Conservation (phyloP, 2,888 invertebrate species). For the Blera fallax region DNA sequence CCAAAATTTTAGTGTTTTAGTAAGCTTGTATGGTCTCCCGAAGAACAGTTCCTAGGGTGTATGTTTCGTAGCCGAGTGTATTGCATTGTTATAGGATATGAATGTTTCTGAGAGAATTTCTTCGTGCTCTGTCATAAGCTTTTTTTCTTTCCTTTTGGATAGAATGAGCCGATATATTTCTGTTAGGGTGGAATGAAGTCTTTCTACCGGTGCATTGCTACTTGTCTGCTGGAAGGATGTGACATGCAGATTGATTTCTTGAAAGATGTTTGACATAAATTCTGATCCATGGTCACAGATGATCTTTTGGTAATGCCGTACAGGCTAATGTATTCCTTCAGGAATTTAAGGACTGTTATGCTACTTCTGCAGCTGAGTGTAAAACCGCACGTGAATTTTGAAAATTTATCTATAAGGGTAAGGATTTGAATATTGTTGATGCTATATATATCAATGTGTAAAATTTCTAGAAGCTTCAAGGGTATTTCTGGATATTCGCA, state of each 20-base stretch:
- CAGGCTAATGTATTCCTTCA: constrained; percentile 9
- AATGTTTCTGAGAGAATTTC: constrained; percentile 51
- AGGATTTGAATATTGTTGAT: constrained; percentile 38
- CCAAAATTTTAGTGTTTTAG: constrained; percentile 12
- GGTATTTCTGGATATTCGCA: constrained; percentile 1
- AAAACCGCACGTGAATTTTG: constrained; percentile 10
- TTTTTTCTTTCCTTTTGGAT: constrained; percentile 22
- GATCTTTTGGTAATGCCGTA: constrained; percentile 23
- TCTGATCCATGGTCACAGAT: constrained; percentile 30
- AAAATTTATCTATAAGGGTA: too few relatives aligned
- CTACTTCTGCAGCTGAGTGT: constrained; percentile 13
- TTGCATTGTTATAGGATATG: constrained; percentile 47
- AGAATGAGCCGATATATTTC: constrained; percentile 66
- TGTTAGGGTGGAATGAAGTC: constrained; percentile 32
- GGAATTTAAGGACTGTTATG: neutral
- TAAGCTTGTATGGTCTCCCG: constrained; percentile 45
- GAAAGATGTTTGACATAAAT: constrained; percentile 1
- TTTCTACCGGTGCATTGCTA: constrained; percentile 26
- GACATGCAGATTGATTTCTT: constrained; percentile 19
- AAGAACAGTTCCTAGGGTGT: constrained; percentile 50
- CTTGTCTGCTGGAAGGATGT: constrained; percentile 39
- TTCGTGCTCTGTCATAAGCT: constrained; percentile 24
- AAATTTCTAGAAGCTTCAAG: constrained; percentile 15
- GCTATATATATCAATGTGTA: constrained; percentile 33
- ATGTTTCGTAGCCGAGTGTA: constrained; percentile 46